Percentiles rank a stretch among this genome's conserved stretches.
Evolutionary conservation across 2,113 vertebrate species (phyloP).

Genomic region (Polyodon spathula): DNA sequence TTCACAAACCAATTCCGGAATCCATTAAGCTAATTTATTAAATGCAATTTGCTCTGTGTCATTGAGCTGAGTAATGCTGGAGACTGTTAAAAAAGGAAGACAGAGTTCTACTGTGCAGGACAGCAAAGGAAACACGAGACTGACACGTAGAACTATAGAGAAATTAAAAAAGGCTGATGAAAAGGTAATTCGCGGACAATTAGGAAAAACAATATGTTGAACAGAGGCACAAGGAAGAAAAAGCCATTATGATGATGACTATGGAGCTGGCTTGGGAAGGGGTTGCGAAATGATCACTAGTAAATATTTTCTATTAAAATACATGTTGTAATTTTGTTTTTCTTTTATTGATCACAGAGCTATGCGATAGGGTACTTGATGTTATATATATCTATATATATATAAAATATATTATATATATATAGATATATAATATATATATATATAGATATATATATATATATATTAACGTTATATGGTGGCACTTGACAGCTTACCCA

Average conservation of each 20-base stretch:
- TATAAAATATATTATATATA: no score
- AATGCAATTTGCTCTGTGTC: conserved; percentile 83
- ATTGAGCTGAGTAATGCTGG: conserved; percentile 78
- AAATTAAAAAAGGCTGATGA: conserved; percentile 45
- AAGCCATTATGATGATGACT: no score
- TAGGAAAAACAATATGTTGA: conserved; percentile 5
- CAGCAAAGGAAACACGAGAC: conserved; percentile 39
- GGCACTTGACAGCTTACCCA: conserved; percentile 21
- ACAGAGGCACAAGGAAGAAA: not conserved
- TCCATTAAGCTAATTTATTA: conserved; percentile 96
- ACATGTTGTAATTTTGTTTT: no score
- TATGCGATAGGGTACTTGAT: no score
- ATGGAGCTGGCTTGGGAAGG: no score
- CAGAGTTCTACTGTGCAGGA: conserved; percentile 46
- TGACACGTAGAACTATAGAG: conserved; percentile 51
- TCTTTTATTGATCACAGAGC: no score
- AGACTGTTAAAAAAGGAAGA: conserved; percentile 53
- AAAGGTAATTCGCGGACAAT: conserved; percentile 38
- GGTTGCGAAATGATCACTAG: not conserved
- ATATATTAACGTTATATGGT: no score
- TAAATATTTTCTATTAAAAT: no score
- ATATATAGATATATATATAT: no score
- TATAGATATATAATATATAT: no score
- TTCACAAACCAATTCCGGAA: conserved; percentile 81
- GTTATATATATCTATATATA: no score